phyloP scores from a whole-genome alignment of 2,797 vertebrate genomes.

The Cyprinella venusta region DNA sequence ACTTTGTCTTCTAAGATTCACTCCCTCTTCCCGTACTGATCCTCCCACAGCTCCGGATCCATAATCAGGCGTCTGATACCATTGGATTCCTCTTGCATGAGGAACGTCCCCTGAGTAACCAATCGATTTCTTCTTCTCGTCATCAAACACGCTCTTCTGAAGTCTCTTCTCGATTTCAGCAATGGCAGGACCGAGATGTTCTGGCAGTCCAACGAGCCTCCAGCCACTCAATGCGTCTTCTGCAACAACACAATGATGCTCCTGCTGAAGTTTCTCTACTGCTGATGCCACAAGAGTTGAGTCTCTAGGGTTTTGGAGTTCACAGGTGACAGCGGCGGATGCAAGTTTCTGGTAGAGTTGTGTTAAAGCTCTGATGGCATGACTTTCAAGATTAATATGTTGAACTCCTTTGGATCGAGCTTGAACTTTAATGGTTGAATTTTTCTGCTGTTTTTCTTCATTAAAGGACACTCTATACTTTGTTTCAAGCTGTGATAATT shows the following conservation, averaged over 20 bases:
- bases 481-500: conserved; percentile 48
- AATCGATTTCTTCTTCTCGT: conserved; percentile 39
- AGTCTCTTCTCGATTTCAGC: conserved; percentile 1
- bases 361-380: conserved; percentile 71
- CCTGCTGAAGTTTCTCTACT: not conserved
- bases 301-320: not conserved
- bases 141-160: not conserved
- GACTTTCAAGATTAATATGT: conserved; percentile 60
- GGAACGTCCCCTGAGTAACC: not conserved
- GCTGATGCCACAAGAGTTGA: not conserved
- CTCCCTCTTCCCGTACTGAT: not conserved
- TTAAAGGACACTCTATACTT: conserved; percentile 68
- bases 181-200: conserved; percentile 37
- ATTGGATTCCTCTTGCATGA: fast-evolving
- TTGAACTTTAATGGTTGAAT: conserved; percentile 52
- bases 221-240: not conserved
- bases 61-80: not conserved
- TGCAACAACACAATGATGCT: not conserved
- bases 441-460: fast-evolving
- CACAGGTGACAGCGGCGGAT: conserved; percentile 3
- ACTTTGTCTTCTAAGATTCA: too few species aligned
- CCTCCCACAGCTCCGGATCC: not conserved
- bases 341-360: conserved; percentile 69
- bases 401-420: not conserved
- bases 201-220: conserved; percentile 38